Evolutionary conservation across 2,113 vertebrate species (phyloP), one percentile per base, ranked within the genome.

Genomic region (Nycticebus coucang): DNA sequence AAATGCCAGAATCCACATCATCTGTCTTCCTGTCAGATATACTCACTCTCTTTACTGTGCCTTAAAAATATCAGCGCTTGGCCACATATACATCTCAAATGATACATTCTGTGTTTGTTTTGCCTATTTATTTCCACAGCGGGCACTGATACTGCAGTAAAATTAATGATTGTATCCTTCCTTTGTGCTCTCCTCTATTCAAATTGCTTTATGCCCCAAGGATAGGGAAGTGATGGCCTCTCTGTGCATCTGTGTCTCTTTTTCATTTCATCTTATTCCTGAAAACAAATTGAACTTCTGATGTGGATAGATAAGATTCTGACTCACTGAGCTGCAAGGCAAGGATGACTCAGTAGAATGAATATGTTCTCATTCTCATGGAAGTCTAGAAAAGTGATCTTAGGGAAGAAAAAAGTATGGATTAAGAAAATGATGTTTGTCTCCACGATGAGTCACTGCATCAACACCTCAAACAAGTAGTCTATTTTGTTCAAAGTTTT

Each of bases 211-310:
- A 86, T 97, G 33, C 88, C 85, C 87, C 19, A 90, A 96, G 95
- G 95, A 97, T 81, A 96, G 68, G 66, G 85, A 92, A 95, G 55
- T 71, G 91, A 95, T 88, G 84, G 68, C 66, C 92, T 96, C 92
- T 90, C 66, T 83, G 81, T 82, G 88, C 37, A 68, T 95, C 71
- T 93, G 84, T 55, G 74, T 91, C 64, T 95, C 92, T 96, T 95
- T 95, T 95, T 95, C 69, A 95, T 97, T 93, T 95, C 57, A 45
- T 95, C 88, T 92, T 74, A 77, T 91, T 91, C 85, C 50, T 96
- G 72, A 95, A 72, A 95, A 87, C 66, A 97, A 95, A 95, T 92
- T 85, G 85, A 97, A 93, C 93, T 88, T 97, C 72, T 95, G 85
- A 95, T 96, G 88, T 91, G 55, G 30, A 92, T 45, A 90, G 79